Evolutionary conservation across 2,113 vertebrate species (phyloP).

Genomic region (Excalfactoria chinensis): DNA sequence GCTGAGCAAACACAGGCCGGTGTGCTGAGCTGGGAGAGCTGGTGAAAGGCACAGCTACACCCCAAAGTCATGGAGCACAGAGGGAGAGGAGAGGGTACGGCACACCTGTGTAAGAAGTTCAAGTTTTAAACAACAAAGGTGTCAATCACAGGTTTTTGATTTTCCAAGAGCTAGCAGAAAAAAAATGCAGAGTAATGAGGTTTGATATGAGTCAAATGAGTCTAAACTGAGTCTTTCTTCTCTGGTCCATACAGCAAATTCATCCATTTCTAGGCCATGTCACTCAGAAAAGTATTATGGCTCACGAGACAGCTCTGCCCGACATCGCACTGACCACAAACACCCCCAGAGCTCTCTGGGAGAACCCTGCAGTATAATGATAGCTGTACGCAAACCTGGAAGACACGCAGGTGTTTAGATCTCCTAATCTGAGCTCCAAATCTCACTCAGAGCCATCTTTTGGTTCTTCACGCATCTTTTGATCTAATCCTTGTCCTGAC

Average conservation of each 20-base stretch:
- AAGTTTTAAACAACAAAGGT: neutral
- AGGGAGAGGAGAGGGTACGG: neutral
- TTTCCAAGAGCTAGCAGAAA: neutral
- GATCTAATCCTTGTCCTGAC: constrained; percentile 67
- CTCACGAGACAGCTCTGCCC: neutral
- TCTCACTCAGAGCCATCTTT: constrained; percentile 61
- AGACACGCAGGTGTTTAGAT: constrained; percentile 40
- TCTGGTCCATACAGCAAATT: neutral
- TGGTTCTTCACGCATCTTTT: constrained; percentile 45
- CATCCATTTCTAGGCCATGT: neutral
- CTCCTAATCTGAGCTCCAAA: constrained; percentile 60
- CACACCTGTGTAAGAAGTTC: neutral
- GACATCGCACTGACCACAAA: neutral
- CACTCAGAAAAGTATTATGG: neutral
- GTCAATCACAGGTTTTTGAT: neutral
- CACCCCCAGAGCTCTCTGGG: neutral
- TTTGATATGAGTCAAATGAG: too few relatives aligned
- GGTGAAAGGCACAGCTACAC: neutral
- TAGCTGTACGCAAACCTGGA: constrained; percentile 26
- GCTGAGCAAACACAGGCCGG: neutral
- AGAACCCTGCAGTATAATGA: neutral
- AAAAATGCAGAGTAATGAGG: neutral
- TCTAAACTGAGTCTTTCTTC: neutral
- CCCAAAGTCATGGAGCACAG: neutral
- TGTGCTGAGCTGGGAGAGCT: neutral